Conservation (phyloP, 2,888 invertebrate genomes). For the Hermodice carunculata region DNA sequence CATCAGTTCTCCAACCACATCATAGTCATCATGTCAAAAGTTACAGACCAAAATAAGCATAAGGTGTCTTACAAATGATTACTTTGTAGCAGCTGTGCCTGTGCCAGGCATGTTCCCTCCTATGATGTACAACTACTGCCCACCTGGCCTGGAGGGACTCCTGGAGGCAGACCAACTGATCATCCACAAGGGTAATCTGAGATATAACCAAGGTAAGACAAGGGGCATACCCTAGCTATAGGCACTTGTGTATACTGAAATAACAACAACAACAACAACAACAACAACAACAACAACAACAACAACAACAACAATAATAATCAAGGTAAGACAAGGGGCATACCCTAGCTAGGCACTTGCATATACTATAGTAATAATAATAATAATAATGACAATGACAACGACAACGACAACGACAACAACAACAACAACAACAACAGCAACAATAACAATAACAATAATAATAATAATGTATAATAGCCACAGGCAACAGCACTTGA, state of each 20-base stretch:
- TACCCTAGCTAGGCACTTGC: not conserved
- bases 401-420: conserved; percentile 39
- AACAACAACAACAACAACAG: conserved; percentile 38
- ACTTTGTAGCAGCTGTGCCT: not conserved
- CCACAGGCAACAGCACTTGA: too few species aligned
- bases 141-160: conserved; percentile 39
- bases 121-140: conserved; percentile 23
- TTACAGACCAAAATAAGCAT: too few species aligned
- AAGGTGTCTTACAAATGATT: too few species aligned
- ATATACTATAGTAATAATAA: not conserved
- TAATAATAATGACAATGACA: too few species aligned
- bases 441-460: too few species aligned
- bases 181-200: conserved; percentile 39
- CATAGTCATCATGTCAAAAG: too few species aligned
- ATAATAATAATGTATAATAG: too few species aligned
- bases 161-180: conserved; percentile 39
- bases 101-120: conserved; percentile 10
- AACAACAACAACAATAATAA: conserved; percentile 39
- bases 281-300: too few species aligned
- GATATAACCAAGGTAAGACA: conserved; percentile 33
- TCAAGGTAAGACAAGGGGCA: conserved; percentile 15
- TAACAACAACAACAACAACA: too few species aligned
- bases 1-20: too few species aligned
- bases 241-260: not conserved
- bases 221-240: not conserved